Evolutionary conservation across 2,113 vertebrate species (phyloP).

Genomic region (Toxotes jaculatrix): DNA sequence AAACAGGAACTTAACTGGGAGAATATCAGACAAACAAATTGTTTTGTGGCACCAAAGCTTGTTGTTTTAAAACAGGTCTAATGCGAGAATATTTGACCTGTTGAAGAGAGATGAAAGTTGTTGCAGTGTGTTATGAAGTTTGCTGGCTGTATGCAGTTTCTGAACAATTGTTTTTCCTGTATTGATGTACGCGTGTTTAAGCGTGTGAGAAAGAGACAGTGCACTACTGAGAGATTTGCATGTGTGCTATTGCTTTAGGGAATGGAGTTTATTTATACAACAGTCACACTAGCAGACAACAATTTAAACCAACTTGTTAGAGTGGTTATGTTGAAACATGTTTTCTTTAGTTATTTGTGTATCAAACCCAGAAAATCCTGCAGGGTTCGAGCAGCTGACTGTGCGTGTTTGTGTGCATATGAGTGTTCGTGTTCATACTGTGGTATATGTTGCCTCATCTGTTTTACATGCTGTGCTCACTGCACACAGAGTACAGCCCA

Average conservation of each 20-base stretch:
- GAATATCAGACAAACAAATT: background rate
- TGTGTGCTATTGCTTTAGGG: constrained; percentile 1
- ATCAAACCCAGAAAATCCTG: background rate
- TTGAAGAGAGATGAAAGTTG: background rate
- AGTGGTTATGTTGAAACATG: constrained; percentile 23
- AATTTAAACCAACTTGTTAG: background rate
- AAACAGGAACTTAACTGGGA: background rate
- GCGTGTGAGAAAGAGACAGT: background rate
- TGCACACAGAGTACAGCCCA: background rate
- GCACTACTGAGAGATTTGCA: constrained; percentile 11
- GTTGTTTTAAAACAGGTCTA: no score
- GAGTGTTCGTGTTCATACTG: background rate
- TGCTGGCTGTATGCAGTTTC: background rate
- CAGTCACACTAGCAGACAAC: background rate
- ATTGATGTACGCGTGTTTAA: background rate
- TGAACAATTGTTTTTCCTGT: background rate
- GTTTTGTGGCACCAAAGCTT: no score
- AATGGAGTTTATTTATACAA: constrained; percentile 45
- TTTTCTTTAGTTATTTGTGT: constrained; percentile 11
- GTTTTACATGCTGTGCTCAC: background rate
- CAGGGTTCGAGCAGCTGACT: background rate
- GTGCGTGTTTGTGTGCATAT: background rate
- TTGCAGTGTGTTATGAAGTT: background rate
- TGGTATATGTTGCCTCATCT: background rate
- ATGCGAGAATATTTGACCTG: background rate